Percentiles rank a stretch among this genome's conserved stretches.
Evolutionary conservation across 2,888 invertebrate species (phyloP).

Genomic region (Chaetoderma sp.): DNA sequence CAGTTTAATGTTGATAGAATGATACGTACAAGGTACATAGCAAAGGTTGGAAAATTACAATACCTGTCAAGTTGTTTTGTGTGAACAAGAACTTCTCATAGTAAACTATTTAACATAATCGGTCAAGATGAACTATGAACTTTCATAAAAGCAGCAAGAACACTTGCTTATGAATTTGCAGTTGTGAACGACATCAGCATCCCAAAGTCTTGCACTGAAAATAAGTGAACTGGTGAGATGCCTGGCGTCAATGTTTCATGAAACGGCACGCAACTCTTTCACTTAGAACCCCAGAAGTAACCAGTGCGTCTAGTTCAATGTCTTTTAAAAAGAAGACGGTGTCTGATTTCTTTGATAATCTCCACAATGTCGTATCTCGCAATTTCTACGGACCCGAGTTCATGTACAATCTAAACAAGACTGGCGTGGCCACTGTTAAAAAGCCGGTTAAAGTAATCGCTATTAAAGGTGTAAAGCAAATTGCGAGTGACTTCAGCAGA

Average conservation of each 20-base stretch:
- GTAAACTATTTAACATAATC: no score
- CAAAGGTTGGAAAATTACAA: no score
- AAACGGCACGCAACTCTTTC: constrained; percentile 27
- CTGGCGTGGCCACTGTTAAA: constrained; percentile 19
- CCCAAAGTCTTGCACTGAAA: no score
- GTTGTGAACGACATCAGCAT: no score
- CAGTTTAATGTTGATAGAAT: no score
- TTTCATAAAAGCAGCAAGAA: no score
- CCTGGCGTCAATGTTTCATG: constrained; percentile 34
- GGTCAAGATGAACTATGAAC: no score
- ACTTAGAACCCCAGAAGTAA: constrained; percentile 34
- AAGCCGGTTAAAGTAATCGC: constrained; percentile 17
- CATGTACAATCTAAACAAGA: constrained; percentile 10
- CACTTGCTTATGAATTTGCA: no score
- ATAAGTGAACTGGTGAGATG: no score
- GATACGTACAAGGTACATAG: no score
- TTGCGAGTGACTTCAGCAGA: constrained; percentile 18
- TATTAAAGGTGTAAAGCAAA: constrained; percentile 3
- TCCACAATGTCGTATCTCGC: constrained; percentile 12
- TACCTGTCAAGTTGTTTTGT: no score
- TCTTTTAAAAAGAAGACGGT: constrained; percentile 34
- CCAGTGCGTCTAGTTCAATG: constrained; percentile 29
- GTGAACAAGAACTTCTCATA: no score
- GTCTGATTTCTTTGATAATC: constrained; percentile 22
- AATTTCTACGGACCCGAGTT: neutral